phyloP scores from a whole-genome alignment of 2,888 invertebrate genomes.

The Calameuta idolon region DNA sequence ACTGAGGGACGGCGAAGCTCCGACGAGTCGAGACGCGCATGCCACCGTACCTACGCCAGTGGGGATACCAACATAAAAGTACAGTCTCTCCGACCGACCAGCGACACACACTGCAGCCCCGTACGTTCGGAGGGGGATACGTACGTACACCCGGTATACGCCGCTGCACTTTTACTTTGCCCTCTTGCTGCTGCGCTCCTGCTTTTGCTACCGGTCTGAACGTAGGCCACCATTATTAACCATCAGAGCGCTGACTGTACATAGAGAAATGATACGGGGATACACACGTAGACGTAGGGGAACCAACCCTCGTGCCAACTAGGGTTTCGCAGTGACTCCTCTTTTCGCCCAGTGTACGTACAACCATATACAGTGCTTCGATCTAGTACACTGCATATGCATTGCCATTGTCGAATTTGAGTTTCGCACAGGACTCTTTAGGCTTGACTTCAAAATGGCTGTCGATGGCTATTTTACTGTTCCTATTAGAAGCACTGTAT shows the following conservation, averaged over 20 bases:
- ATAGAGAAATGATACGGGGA: slow-evolving; percentile 2
- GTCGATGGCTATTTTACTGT: not conserved
- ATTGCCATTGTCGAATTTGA: not conserved
- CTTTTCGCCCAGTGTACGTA: too few species aligned
- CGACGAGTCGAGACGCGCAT: slow-evolving; percentile 48
- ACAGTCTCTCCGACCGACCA: not conserved
- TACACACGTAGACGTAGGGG: slow-evolving; percentile 18
- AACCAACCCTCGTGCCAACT: slow-evolving; percentile 52
- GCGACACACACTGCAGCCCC: slow-evolving; percentile 16
- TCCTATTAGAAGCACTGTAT: not conserved
- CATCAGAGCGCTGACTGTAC: not conserved
- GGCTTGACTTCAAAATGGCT: not conserved
- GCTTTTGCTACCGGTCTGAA: not conserved
- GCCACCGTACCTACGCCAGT: slow-evolving; percentile 9
- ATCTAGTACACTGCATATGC: not conserved
- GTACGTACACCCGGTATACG: not conserved
- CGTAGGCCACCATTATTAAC: not conserved
- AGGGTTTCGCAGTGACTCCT: slow-evolving; percentile 51
- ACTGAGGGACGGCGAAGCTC: slow-evolving; percentile 54
- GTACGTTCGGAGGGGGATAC: slow-evolving; percentile 1
- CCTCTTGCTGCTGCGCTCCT: not conserved
- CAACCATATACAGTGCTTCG: not conserved
- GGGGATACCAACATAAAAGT: not conserved
- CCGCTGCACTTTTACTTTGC: not conserved
- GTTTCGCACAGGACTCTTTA: not conserved